These are phyloP conservation scores for Xyliphius kryptos DNA, from an alignment of 2,113 vertebrate species.

Conservation along the genomic window DNA sequence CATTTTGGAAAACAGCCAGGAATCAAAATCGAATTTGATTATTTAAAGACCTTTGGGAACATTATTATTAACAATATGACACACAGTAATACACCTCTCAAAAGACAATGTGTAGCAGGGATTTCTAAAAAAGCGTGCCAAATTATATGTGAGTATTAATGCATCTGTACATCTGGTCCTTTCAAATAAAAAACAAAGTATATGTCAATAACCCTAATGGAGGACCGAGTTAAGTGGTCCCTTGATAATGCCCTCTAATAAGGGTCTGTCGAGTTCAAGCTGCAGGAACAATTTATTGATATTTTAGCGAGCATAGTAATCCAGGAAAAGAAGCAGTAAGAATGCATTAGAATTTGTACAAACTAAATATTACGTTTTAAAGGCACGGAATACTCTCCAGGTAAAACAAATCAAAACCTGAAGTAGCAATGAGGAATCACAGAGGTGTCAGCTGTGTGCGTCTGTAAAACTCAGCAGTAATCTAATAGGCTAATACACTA, in stretches of 20 bases:
- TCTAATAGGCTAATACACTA: neutral
- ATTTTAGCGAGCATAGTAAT: too few species aligned
- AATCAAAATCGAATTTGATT: conserved; percentile 22
- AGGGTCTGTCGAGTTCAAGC: neutral
- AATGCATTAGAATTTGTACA: too few species aligned
- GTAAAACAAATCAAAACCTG: too few species aligned
- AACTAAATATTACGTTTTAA: too few species aligned
- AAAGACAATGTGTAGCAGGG: too few species aligned
- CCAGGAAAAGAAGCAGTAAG: too few species aligned
- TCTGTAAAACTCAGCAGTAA: neutral
- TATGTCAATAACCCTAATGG: neutral
- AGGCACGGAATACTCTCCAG: too few species aligned
- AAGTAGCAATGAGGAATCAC: neutral
- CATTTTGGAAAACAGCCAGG: neutral
- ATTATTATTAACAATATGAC: conserved; percentile 19
- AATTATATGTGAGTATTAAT: neutral
- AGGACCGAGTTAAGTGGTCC: neutral
- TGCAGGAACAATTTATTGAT: too few species aligned
- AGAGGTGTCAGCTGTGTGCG: neutral
- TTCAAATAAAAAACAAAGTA: neutral
- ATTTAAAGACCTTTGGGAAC: conserved; percentile 1
- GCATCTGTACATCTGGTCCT: too few species aligned
- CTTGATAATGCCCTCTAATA: neutral
- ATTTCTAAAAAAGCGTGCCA: neutral
- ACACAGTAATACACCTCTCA: neutral